Evolutionary conservation across 2,113 vertebrate species (phyloP).

Genomic region (Scopus umbretta): DNA sequence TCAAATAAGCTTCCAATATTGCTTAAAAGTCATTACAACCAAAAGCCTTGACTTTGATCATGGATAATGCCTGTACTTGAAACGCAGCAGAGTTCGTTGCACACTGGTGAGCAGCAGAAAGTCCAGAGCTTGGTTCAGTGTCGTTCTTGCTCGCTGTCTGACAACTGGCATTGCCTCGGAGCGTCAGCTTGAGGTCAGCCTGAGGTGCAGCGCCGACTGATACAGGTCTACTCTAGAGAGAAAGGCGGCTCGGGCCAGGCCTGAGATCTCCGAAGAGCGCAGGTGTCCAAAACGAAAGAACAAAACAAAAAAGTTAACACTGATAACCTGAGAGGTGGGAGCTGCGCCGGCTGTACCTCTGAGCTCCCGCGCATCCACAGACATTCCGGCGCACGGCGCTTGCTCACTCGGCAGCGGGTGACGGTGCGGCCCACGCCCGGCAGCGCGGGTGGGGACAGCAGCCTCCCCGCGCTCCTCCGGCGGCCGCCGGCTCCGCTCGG

Average conservation of each 20-base stretch:
- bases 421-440: too few relatives aligned
- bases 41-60: background rate
- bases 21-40: background rate
- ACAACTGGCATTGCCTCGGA: background rate
- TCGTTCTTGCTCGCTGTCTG: background rate
- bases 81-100: background rate
- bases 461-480: rapidly evolving
- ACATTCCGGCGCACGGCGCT: too few relatives aligned
- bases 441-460: background rate
- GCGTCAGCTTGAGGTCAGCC: background rate
- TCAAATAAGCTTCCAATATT: background rate
- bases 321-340: too few relatives aligned
- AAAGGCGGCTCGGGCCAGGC: rapidly evolving
- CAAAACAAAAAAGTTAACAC: background rate
- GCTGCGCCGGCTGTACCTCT: too few relatives aligned
- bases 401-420: background rate
- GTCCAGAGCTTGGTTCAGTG: background rate
- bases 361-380: too few relatives aligned
- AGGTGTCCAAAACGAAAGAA: background rate
- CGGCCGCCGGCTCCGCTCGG: too few relatives aligned
- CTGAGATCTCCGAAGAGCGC: background rate
- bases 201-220: background rate
- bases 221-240: rapidly evolving
- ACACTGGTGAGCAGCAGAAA: background rate
- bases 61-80: background rate